Evolutionary conservation across 2,797 vertebrate species (phyloP), one percentile per base, ranked within the genome.

Genomic region (Graptemys geographica): DNA sequence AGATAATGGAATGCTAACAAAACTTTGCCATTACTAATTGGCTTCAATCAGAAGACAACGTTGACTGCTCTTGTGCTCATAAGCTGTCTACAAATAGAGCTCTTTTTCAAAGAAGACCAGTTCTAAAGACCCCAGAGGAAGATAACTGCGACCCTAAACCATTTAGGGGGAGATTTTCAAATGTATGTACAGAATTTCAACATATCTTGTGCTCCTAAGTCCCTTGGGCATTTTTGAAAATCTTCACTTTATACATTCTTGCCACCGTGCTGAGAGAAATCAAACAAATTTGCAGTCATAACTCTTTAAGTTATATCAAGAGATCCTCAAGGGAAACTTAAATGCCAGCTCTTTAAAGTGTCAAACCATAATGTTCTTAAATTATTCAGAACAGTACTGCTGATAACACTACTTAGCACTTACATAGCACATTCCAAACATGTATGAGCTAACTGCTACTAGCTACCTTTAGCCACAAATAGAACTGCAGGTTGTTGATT

Each of bases 401-500:
- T 0, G 1, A 3, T 21, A 6, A 31, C 0, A 0, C 5, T 83
- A 52, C 44, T 49, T 23, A n/a, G 65, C 56, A 23, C 76, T 49
- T 33, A 2, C 1, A 47, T 44, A 27, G 41, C 51, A 5, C 52
- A 51, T 59, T 55, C 31, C n/a, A 47, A 6, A 21, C 27, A 33
- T 47, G n/a, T 16, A 87, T 2, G 79, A 53, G 41, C 4, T 62
- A 0, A 53, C 3, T 27, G 0, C 21, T 0, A 0, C 25, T 74
- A 27, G 41, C 0, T 3, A 5, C 6, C 79, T 16, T 31, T 47
- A 49, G 1, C 15, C n/a, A 8, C 9, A 0, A 11, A 12, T 7
- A 5, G 13, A 6, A 0, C 0, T 1, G 9, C 7, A 0, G 0
- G 11, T 1, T 0, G 15, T 1, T 1, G 65, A 3, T 41, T 3